Base-by-base conservation (phyloP, 2,113 vertebrate genomes). In the Cinclus cinclus region DNA sequence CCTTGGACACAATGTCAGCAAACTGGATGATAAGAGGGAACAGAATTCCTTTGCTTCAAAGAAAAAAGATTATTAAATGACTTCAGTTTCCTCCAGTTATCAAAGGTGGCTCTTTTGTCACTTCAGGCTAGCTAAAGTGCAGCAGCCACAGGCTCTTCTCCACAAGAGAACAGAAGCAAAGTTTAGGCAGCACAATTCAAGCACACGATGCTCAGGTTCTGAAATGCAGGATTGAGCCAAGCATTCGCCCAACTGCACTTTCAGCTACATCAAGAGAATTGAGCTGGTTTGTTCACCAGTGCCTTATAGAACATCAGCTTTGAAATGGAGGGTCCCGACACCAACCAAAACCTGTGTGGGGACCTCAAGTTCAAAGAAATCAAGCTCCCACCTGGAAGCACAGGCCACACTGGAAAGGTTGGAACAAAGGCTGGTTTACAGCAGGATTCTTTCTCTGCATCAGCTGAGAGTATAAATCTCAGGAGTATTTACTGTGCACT, bases 211-310 rank as follows among this genome's bases (percentile, higher is more conserved):
- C 21, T 90, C 55, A 50, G 46, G 44, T 59, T 64, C 55, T 31
- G n/a, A 87, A 84, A 65, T 35, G 25, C 42, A 59, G 15, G 18
- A 75, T 3, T 60, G 35, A 89, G 47, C 21, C 7, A 1, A 80
- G 19, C 1, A 0, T 14, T 89, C n/a, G 23, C n/a, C n/a, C 80
- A 60, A 41, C 1, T 6, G 0, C 15, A n/a, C 20, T 44, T 69
- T 19, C 62, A 69, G 31, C 44, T 25, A 41, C 1, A 0, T 30
- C 47, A 56, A 1, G 1, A 56, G 49, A 71, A 78, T 0, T 13
- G 21, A 88, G 19, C 6, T 5, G 4, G 13, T 92, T 69, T 85
- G 50, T 33, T 80, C 71, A 70, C 28, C 28, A 63, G 28, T 7
- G 27, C 41, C 49, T 86, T 64, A 68, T 2, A 64, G 27, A 85